These are phyloP conservation scores for Odontophorus gujanensis DNA, from an alignment of 2,113 vertebrate genomes.

Conservation along the genomic window DNA sequence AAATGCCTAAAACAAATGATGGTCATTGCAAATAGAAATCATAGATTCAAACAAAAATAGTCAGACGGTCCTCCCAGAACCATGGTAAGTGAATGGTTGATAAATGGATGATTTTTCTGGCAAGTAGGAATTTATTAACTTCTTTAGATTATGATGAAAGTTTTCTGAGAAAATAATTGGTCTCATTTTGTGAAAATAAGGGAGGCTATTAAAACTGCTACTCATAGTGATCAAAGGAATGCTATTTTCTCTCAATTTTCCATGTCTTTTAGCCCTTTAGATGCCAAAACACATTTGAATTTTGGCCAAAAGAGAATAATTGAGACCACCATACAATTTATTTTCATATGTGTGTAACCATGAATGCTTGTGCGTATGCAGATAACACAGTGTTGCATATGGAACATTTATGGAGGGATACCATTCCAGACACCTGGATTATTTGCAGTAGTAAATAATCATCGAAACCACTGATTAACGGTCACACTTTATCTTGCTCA, in stretches of 20 bases:
- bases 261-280: neutral
- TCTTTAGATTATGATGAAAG: neutral
- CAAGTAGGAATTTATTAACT: conserved; percentile 36
- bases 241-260: neutral
- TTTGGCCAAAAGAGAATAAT: neutral
- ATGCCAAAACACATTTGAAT: neutral
- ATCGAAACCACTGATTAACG: neutral
- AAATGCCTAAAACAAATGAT: neutral
- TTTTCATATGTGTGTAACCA: fast-evolving
- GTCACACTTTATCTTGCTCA: neutral
- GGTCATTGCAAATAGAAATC: neutral
- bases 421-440: too few relatives aligned
- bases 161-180: conserved; percentile 57
- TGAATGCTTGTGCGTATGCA: fast-evolving
- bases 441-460: neutral
- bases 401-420: neutral
- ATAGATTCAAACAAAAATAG: conserved; percentile 35
- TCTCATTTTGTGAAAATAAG: conserved; percentile 25
- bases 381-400: too few relatives aligned
- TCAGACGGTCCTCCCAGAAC: neutral
- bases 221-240: neutral
- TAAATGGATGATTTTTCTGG: neutral
- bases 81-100: neutral
- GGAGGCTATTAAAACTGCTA: conserved; percentile 8
- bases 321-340: fast-evolving